phyloP scores from a whole-genome alignment of 2,113 vertebrate species.

The Zapus hudsonius region DNA sequence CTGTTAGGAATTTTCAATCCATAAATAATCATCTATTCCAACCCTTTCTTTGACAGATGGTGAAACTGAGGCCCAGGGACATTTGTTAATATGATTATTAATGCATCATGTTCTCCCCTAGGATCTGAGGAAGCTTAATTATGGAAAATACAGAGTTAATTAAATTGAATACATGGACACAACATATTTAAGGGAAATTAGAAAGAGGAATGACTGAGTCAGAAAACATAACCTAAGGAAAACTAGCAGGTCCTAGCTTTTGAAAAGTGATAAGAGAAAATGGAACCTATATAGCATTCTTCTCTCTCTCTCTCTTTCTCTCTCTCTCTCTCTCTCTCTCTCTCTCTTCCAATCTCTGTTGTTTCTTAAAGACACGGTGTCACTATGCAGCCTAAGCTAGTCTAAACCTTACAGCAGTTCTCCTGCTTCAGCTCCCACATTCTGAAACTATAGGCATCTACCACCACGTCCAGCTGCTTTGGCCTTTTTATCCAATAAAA shows the following conservation, averaged over 20 bases:
- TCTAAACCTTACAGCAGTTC: too few species aligned
- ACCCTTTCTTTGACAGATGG: conserved; percentile 14
- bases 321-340: neutral
- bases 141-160: conserved; percentile 15
- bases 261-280: neutral
- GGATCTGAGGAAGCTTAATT: neutral
- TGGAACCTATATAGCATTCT: neutral
- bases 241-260: neutral
- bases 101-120: neutral
- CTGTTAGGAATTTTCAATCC: conserved; percentile 23
- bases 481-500: too few species aligned
- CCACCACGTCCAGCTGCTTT: too few species aligned
- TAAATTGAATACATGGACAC: neutral
- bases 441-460: too few species aligned
- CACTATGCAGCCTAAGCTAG: too few species aligned
- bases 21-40: neutral
- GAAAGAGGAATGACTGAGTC: neutral
- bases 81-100: neutral
- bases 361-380: too few species aligned
- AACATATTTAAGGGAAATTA: neutral
- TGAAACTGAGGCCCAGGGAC: neutral
- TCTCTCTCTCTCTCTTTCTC: neutral
- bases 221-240: conserved; percentile 18
- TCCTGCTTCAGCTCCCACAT: too few species aligned
- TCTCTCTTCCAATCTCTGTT: too few species aligned